These are phyloP conservation scores for Drosophila mimica DNA, from an alignment of 2,888 invertebrate species.

Conservation along the genomic window DNA sequence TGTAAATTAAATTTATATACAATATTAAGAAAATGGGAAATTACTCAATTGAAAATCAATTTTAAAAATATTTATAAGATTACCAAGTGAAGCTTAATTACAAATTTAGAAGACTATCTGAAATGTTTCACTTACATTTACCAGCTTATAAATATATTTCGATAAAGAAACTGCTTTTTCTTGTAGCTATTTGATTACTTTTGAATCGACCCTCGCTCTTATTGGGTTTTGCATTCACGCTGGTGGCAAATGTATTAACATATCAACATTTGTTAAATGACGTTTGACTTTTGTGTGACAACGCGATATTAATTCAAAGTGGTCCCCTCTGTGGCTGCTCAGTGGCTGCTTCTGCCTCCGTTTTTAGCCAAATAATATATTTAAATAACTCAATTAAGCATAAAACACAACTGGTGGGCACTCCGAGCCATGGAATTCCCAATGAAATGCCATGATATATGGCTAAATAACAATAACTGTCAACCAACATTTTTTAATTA, in stretches of 20 bases:
- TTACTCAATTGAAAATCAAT: neutral
- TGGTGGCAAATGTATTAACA: constrained; percentile 74
- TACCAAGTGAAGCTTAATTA: neutral
- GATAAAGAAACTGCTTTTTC: neutral
- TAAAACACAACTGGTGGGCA: constrained; percentile 76
- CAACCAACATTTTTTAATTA: constrained; percentile 75
- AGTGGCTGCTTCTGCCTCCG: constrained; percentile 29
- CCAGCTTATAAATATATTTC: neutral
- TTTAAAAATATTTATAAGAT: neutral
- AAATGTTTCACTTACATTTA: neutral
- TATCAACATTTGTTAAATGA: constrained; percentile 83
- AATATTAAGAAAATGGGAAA: neutral
- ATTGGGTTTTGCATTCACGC: constrained; percentile 59
- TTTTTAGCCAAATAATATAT: constrained; percentile 76
- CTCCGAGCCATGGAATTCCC: constrained; percentile 69
- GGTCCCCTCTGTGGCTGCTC: constrained; percentile 39
- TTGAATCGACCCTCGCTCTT: constrained; percentile 22
- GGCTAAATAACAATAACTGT: constrained; percentile 78
- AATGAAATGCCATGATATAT: constrained; percentile 79
- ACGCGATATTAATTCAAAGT: constrained; percentile 75
- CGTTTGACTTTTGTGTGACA: constrained; percentile 82
- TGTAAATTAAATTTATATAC: neutral
- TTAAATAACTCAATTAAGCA: constrained; percentile 81
- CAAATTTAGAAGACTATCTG: neutral
- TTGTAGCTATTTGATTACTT: neutral